Conservation (phyloP, 2,888 invertebrate genomes). For the Drosophila koepferae region DNA sequence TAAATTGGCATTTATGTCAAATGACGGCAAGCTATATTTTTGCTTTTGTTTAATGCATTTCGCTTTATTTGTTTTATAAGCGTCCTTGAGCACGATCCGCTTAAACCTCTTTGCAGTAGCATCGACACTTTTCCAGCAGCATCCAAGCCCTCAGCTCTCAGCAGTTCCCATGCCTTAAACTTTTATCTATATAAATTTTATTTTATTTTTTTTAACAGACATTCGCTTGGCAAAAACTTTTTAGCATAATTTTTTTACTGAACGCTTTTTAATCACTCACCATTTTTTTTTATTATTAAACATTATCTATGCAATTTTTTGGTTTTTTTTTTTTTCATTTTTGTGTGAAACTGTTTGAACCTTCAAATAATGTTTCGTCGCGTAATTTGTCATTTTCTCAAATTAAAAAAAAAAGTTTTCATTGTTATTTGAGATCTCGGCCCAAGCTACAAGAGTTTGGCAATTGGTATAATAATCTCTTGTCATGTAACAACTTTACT, state of each 20-base stretch:
- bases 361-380: constrained; percentile 14
- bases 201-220: constrained; percentile 40
- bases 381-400: constrained; percentile 7
- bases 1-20: constrained; percentile 82
- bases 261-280: constrained; percentile 22
- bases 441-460: not conserved
- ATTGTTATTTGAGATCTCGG: constrained; percentile 4
- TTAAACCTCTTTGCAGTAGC: constrained; percentile 49
- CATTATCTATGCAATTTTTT: constrained; percentile 7
- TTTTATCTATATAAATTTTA: constrained; percentile 5
- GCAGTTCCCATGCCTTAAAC: constrained; percentile 65
- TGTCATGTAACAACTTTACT: not conserved
- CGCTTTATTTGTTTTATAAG: constrained; percentile 77
- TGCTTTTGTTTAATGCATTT: constrained; percentile 72
- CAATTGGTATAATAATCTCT: constrained; percentile 9
- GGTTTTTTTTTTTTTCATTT: not conserved
- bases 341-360: not conserved
- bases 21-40: constrained; percentile 74
- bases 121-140: constrained; percentile 77
- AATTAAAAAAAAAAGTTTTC: constrained; percentile 3
- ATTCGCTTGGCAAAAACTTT: constrained; percentile 1
- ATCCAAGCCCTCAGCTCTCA: constrained; percentile 49
- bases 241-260: constrained; percentile 1
- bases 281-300: constrained; percentile 5
- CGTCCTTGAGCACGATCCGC: constrained; percentile 71